These are phyloP conservation scores for Limosa lapponica DNA, from an alignment of 2,797 vertebrate species.

Conservation along the genomic window DNA sequence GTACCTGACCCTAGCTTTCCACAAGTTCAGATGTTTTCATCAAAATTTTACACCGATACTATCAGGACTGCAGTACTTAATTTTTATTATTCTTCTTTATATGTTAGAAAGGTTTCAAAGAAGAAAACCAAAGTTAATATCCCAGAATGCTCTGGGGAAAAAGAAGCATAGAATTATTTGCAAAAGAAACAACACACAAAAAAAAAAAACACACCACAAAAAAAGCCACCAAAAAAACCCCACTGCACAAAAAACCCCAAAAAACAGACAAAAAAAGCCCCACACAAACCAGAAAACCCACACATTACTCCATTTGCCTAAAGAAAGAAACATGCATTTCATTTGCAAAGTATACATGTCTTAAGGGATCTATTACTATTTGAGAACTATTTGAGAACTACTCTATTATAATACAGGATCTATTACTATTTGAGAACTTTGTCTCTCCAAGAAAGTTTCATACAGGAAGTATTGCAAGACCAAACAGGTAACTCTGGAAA, in stretches of 20 bases:
- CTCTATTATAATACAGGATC: no score
- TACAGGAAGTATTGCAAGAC: neutral
- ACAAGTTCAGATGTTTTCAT: neutral
- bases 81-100: neutral
- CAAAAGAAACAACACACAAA: neutral
- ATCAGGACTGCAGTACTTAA: neutral
- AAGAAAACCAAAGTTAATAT: neutral
- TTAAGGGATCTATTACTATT: neutral
- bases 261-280: neutral
- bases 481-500: neutral
- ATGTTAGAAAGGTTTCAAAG: neutral
- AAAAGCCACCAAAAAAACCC: neutral
- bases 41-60: neutral
- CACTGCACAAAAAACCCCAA: neutral
- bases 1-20: neutral
- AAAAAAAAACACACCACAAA: neutral
- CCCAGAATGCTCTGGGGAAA: neutral
- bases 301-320: neutral
- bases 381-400: no score
- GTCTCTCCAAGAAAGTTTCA: neutral
- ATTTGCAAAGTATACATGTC: neutral
- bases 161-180: neutral
- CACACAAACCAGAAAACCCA: neutral
- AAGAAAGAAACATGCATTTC: neutral
- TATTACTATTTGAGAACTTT: neutral